phyloP scores from a whole-genome alignment of 2,888 invertebrate genomes.

The Drosophila birchii region DNA sequence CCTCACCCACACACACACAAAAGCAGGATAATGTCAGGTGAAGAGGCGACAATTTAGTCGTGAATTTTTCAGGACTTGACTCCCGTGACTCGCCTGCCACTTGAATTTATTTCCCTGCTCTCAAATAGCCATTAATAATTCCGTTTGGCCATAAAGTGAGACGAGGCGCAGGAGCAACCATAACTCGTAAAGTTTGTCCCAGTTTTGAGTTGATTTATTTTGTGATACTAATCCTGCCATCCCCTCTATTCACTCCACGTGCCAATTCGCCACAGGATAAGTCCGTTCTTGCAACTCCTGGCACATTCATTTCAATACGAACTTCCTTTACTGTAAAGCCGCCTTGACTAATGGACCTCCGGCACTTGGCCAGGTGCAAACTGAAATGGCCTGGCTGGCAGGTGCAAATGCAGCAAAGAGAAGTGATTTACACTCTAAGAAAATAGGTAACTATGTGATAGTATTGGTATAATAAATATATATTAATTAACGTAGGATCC shows the following conservation, averaged over 20 bases:
- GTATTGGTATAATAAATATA: not conserved
- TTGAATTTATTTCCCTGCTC: conserved; percentile 29
- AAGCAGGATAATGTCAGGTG: conserved; percentile 16
- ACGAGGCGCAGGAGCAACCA: conserved; percentile 5
- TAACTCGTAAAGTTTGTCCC: conserved; percentile 12
- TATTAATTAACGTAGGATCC: not conserved
- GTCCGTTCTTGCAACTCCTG: not conserved
- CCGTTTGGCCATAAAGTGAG: conserved; percentile 7
- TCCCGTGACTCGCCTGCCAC: conserved; percentile 6
- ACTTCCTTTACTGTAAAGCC: conserved; percentile 33
- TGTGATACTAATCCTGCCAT: not conserved
- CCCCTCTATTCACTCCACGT: conserved; percentile 11
- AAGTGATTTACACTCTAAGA: conserved; percentile 1
- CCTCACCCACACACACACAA: not conserved
- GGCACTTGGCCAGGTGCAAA: conserved; percentile 31
- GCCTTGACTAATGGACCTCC: conserved; percentile 41
- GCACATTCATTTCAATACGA: conserved; percentile 21
- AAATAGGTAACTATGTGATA: not conserved
- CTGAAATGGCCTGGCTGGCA: conserved; percentile 38
- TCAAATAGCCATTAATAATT: conserved; percentile 31
- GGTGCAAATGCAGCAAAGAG: conserved; percentile 24
- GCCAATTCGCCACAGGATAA: conserved; percentile 27
- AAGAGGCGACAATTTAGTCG: conserved; percentile 10
- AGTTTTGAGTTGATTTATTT: conserved; percentile 39
- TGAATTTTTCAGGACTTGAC: conserved; percentile 21